Evolutionary conservation across 2,113 vertebrate species (phyloP).

Genomic region (Oncorhynchus gorbuscha): DNA sequence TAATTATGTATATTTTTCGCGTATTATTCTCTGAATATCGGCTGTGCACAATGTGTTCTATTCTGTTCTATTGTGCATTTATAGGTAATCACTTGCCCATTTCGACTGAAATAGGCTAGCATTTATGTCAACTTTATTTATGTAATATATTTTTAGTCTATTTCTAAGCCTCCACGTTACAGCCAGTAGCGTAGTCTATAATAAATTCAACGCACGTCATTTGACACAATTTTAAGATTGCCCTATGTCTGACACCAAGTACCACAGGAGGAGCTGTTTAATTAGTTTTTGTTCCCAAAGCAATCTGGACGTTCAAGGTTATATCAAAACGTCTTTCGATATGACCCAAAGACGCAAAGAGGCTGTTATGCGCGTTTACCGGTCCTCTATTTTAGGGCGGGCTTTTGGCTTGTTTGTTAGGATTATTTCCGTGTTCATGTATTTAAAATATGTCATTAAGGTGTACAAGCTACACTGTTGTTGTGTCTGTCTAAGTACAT

Average conservation of each 20-base stretch:
- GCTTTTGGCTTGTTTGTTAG: not conserved
- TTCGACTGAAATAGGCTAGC: not conserved
- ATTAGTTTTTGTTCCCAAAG: conserved; percentile 60
- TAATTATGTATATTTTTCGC: not conserved
- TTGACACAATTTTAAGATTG: conserved; percentile 30
- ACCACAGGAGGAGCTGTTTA: conserved; percentile 68
- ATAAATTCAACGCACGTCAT: conserved; percentile 34
- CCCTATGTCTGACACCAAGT: conserved; percentile 55
- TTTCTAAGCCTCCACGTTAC: not conserved
- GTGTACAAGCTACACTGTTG: too few species aligned
- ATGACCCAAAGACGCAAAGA: not conserved
- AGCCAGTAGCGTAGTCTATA: not conserved
- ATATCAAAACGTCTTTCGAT: conserved; percentile 58
- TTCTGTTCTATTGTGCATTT: not conserved
- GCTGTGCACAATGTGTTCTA: not conserved
- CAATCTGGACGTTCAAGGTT: conserved; percentile 65
- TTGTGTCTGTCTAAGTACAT: not conserved
- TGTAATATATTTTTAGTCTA: not conserved
- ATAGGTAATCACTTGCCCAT: too few species aligned
- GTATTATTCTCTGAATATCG: not conserved
- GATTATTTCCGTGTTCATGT: not conserved
- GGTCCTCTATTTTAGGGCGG: not conserved
- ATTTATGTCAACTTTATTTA: not conserved
- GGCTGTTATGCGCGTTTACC: not conserved
- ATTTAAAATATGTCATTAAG: not conserved